Base-by-base conservation (phyloP, 2,113 vertebrate species). In the Cochlearius cochlearius region DNA sequence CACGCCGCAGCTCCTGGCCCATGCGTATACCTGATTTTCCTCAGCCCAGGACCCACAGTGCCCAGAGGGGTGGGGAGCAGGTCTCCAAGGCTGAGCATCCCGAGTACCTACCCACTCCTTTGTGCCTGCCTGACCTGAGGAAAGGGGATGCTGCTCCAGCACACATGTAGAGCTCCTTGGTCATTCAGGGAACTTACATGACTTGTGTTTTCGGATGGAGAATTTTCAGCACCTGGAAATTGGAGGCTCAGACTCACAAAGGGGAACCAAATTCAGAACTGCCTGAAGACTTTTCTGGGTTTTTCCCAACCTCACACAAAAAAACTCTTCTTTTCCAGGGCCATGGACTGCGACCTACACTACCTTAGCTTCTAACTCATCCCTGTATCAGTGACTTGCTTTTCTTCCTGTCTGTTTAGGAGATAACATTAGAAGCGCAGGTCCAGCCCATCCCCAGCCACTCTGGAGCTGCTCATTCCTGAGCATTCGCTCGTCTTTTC, bases 51-150 rank as follows among this genome's bases (percentile, higher is more conserved):
- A 94, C 8, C 18, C 27, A 36, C 21, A 3, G 3, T 36, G 50
- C 1, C 2, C 9, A 10, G 23, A 22, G 20, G 4, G 1, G 2
- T 1, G 7, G 26, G 32, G 13, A 43, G 18, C 22, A 59, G 34
- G 14, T 75, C 29, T 90, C 41, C 11, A 0, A 36, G 43, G 18
- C 13, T 63, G 55, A 34, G 27, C 52, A 20, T 39, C 14, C 30
- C 1, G 2, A 43, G 16, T 16, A 64, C 17, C 34, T 43, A 26
- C 13, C 26, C 47, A 11, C 21, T 80, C 19, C 19, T 14, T 43
- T 36, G 50, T 41, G 22, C 45, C n/a, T 5, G 1, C 21, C 19
- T 69, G 45, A 82, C 17, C 3, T 36, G 53, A 75, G 55, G 52
- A 67, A 71, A 75, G 11, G 12, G 5, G 21, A 39, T 27, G 32